Base-by-base conservation (phyloP, 2,113 vertebrate genomes). In the Charadrius vociferus region DNA sequence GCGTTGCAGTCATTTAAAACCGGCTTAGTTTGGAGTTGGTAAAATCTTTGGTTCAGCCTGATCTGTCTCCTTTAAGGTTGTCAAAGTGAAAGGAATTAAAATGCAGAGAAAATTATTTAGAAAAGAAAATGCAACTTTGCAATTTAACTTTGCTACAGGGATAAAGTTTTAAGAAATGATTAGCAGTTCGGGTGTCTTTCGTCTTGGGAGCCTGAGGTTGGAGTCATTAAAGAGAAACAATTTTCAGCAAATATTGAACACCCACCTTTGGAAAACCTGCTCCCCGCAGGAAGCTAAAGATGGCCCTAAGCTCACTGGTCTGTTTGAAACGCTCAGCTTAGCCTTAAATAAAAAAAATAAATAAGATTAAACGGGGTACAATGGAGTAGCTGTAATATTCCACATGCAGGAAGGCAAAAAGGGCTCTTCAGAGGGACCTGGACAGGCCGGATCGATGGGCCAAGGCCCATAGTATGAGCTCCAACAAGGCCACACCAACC, bases 131-230 rank as follows among this genome's bases (percentile, higher is more conserved):
- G 56, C 80, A 88, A 61, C 73, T 81, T 94, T 70, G 77, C 73
- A 84, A 81, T 96, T 95, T 86, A 74, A 56, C 59, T 90, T 86
- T 47, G 53, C 90, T 92, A 61, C 61, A 61, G 95, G 88, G 92
- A 43, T 65, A 23, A 94, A 86, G 37, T 88, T 92, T 71, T 78
- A 81, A 84, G 88, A 70, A 73, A 49, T 21, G 7, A 52, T 67
- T 56, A 6, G 1, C 43, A n/a, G 36, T 78, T 88, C 61, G 55
- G 82, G 55, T 59, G 79, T n/a, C 53, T 96, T 91, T 81, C 0
- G 22, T 62, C 52, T 86, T 45, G 75, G 75, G 88, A 93, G 82
- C 80, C 79, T 37, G 56, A 78, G 80, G 79, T 81, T 32, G 47
- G 63, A 63, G n/a, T 73, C 88, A 52, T 94, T 94, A 83, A 65